Base-by-base conservation (phyloP, 2,797 vertebrate genomes). In the Gobio occitaniae region DNA sequence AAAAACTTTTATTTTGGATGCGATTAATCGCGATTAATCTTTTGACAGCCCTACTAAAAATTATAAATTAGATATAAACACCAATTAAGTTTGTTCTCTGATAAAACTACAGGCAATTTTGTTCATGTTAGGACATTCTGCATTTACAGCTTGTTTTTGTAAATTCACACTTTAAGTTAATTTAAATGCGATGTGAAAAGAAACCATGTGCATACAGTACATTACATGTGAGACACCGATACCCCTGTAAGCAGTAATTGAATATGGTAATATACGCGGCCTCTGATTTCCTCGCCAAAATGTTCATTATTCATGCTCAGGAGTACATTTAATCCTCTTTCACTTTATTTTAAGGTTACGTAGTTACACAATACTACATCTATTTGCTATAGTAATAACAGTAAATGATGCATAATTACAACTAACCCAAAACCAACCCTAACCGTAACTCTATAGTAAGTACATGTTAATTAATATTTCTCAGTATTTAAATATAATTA, bases 201-300 rank as follows among this genome's bases (percentile, higher is more conserved):
- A 59, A 59, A 36, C 12, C 74, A 19, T 59, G 16, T 2, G 11
- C 47, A 66, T 56, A 41, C 59, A 83, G 59, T 65, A 6, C 59
- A 8, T 76, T 65, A 66, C 59, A 32, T 68, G 56, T 29, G 19
- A 52, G 32, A 44, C 61, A 21, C 32, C 47, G 48, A 25, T 54
- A 36, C 74, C n/a, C 16, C 32, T 83, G 71, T 52, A 59, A 71
- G 69, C 54, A 47, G 80, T 63, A 77, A 84, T 7, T 77, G 21
- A 84, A 84, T 77, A 66, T 10, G 59, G 61, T 17, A 5, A 66
- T 75, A 66, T 25, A 41, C 0, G 2, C 72, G 2, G 6, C 17
- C 3, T 50, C 54, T 61, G 59, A 75, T 74, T 48, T 29, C 4
- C 16, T 72, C 1, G 2, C 48, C 7, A 0, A 16, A 48, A 15